phyloP scores from a whole-genome alignment of 2,797 vertebrate species.

The Thaleichthys pacificus region DNA sequence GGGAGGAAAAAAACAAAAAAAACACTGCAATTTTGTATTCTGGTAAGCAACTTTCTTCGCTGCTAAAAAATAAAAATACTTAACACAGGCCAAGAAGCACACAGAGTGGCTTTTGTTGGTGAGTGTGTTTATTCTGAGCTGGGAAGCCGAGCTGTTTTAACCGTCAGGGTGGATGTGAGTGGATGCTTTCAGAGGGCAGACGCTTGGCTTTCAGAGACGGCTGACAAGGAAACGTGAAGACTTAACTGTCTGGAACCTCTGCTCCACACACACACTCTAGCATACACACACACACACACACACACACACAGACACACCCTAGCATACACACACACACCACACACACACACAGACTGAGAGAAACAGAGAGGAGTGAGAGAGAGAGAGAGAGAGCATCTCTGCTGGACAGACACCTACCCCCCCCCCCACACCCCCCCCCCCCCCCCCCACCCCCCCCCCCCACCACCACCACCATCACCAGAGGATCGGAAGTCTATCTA shows the following conservation, averaged over 20 bases:
- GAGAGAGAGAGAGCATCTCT: slow-evolving; percentile 11
- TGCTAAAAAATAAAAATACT: slow-evolving; percentile 66
- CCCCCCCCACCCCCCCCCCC: neutral
- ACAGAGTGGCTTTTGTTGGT: slow-evolving; percentile 58
- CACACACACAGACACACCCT: neutral
- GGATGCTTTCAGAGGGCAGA: slow-evolving; percentile 60
- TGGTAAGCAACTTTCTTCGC: slow-evolving; percentile 59
- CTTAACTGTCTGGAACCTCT: neutral
- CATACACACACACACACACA: slow-evolving; percentile 5
- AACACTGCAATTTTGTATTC: slow-evolving; percentile 55
- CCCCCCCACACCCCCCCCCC: slow-evolving; percentile 1
- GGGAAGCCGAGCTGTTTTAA: slow-evolving; percentile 64
- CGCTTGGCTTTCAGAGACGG: slow-evolving; percentile 6
- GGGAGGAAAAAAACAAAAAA: slow-evolving; percentile 31
- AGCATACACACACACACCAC: too few relatives aligned
- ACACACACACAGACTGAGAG: neutral
- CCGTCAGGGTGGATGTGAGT: slow-evolving; percentile 61
- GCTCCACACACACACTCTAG: too few relatives aligned
- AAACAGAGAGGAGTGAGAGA: slow-evolving; percentile 3
- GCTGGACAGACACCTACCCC: too few relatives aligned
- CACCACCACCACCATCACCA: slow-evolving; percentile 37
- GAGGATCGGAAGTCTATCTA: slow-evolving; percentile 44
- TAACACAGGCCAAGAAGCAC: slow-evolving; percentile 60
- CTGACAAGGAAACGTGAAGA: neutral
- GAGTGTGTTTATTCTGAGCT: slow-evolving; percentile 61